phyloP scores from a whole-genome alignment of 1,140 invertebrate genomes.

The Cydia fagiglandana region DNA sequence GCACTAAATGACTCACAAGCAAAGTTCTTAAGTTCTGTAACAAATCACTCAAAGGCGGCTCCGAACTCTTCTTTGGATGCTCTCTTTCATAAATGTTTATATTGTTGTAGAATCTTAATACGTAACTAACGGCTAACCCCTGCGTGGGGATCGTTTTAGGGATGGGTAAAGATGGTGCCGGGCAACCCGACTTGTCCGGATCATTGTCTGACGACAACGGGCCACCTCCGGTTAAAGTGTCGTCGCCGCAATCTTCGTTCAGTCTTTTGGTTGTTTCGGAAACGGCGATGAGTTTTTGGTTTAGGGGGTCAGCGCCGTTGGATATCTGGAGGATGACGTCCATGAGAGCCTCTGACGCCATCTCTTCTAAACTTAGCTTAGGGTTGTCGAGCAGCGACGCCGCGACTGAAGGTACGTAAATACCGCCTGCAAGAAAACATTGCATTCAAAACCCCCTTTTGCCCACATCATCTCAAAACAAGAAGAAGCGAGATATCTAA shows the following conservation, averaged over 20 bases:
- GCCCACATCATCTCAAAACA: background rate
- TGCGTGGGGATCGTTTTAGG: conserved; percentile 68
- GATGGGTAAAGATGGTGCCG: conserved; percentile 61
- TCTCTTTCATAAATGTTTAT: conserved; percentile 84
- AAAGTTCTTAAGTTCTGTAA: conserved; percentile 68
- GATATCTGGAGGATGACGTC: conserved; percentile 83
- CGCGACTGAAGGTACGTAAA: conserved; percentile 83
- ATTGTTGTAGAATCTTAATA: conserved; percentile 84
- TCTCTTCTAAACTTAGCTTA: conserved; percentile 74
- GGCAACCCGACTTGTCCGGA: conserved; percentile 60
- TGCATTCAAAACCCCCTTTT: background rate
- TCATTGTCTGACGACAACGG: conserved; percentile 58
- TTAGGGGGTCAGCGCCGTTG: conserved; percentile 82
- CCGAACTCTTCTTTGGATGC: conserved; percentile 85
- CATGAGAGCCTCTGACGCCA: conserved; percentile 84
- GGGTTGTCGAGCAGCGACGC: conserved; percentile 75
- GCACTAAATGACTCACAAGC: conserved; percentile 71
- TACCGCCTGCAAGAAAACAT: conserved; percentile 67
- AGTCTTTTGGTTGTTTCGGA: conserved; percentile 72
- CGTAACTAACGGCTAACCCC: conserved; percentile 80
- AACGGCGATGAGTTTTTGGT: conserved; percentile 77
- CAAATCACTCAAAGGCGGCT: conserved; percentile 77
- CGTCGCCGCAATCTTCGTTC: conserved; percentile 66
- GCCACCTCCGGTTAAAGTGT: conserved; percentile 59
- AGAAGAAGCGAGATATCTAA: no score